Percentiles rank a stretch among this genome's conserved stretches.
Conservation (phyloP, 1,140 invertebrate species). For the Archivesica marissinica region DNA sequence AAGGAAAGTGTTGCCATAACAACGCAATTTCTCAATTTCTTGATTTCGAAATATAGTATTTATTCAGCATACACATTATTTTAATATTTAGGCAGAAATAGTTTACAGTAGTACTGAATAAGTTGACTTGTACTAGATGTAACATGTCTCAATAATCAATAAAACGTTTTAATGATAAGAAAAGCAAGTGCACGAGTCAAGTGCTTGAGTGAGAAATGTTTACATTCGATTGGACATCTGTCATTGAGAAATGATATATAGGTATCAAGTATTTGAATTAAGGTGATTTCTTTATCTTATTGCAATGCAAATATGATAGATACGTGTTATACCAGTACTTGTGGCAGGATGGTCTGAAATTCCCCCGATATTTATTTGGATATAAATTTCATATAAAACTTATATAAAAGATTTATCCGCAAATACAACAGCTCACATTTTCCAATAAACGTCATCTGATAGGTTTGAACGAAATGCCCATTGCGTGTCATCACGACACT, state of each 20-base stretch:
- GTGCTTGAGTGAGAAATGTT: conserved; percentile 9
- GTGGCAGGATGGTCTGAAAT: background rate
- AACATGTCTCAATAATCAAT: background rate
- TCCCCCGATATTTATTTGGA: background rate
- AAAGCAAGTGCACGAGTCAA: background rate
- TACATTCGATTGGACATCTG: conserved; percentile 6
- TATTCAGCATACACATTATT: no score
- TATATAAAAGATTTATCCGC: no score
- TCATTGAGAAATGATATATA: background rate
- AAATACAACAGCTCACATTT: background rate
- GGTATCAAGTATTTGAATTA: background rate
- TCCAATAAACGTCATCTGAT: background rate
- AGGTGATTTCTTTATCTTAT: background rate
- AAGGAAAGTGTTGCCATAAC: no score
- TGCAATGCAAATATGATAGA: background rate
- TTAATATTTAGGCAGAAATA: no score
- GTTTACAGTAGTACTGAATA: no score
- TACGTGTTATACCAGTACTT: background rate
- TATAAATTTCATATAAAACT: background rate
- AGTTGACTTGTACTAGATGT: no score
- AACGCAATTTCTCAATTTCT: no score
- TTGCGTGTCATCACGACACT: no score
- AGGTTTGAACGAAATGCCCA: background rate
- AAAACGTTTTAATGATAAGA: background rate
- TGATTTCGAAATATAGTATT: no score